Evolutionary conservation across 92 coral and sea anemone genomes (phyloP).

Genomic region (Bergia puertoricense): DNA sequence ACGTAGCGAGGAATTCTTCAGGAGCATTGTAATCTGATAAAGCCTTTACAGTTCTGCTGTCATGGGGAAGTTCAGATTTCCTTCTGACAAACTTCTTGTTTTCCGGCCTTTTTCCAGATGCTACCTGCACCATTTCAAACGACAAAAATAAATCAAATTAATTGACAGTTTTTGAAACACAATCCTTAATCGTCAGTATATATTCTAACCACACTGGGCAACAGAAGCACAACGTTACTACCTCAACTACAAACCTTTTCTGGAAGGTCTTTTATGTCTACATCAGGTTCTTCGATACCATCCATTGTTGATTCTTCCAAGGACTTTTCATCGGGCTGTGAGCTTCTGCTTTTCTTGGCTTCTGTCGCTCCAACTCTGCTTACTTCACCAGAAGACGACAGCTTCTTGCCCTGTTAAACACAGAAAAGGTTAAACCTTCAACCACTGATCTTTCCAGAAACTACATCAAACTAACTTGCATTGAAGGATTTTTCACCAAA

Average conservation of each 20-base stretch:
- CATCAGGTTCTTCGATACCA: constrained; percentile 65
- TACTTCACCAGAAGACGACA: not conserved
- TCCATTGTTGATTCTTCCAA: constrained; percentile 58
- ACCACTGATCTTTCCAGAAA: not conserved
- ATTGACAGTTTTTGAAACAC: not conserved
- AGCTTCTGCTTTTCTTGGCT: constrained; percentile 34
- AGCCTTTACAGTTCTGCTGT: constrained; percentile 80
- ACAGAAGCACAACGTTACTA: not conserved
- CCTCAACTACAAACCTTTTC: constrained; percentile 49
- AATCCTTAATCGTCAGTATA: not conserved
- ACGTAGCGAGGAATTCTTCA: constrained; percentile 67
- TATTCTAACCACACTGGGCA: not conserved
- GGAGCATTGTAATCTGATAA: constrained; percentile 71
- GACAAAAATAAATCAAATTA: not conserved
- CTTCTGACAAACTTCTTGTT: constrained; percentile 86
- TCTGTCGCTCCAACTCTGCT: constrained; percentile 28
- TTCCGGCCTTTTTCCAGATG: constrained; percentile 63
- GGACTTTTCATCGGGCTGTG: not conserved
- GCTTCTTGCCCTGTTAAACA: not conserved
- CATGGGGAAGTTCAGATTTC: constrained; percentile 97
- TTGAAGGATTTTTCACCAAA: too few relatives aligned
- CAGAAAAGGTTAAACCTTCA: not conserved
- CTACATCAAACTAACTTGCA: too few relatives aligned
- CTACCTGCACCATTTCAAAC: constrained; percentile 30
- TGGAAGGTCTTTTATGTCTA: constrained; percentile 57